These are phyloP conservation scores for Melanaphis sacchari DNA, from an alignment of 1,140 invertebrate species.

Conservation along the genomic window DNA sequence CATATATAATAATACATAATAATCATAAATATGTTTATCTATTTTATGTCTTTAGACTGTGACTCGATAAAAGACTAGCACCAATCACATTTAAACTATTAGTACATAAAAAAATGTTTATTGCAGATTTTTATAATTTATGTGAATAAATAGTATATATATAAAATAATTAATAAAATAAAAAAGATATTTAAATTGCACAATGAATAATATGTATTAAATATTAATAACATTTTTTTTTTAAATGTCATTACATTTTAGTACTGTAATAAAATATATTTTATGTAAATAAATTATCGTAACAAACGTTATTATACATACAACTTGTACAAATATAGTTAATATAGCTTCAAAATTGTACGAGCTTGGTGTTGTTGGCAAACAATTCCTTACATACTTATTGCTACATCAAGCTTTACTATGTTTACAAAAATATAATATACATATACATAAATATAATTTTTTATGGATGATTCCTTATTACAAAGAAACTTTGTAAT, in stretches of 20 bases:
- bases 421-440: conserved; percentile 49
- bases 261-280: conserved; percentile 8
- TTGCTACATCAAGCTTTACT: not conserved
- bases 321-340: not conserved
- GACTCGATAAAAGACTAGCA: conserved; percentile 54
- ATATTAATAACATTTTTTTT: not conserved
- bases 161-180: conserved; percentile 6
- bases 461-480: not conserved
- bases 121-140: not conserved
- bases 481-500: not conserved
- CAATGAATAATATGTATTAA: not conserved
- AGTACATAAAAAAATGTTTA: not conserved
- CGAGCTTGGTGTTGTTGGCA: not conserved
- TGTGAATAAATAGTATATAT: conserved; percentile 27
- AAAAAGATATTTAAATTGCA: conserved; percentile 37
- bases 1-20: not conserved
- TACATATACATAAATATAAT: conserved; percentile 10
- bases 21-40: conserved; percentile 21
- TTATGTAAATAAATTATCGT: conserved; percentile 16
- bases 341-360: conserved; percentile 30
- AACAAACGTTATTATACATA: conserved; percentile 24
- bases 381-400: conserved; percentile 3
- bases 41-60: not conserved
- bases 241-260: not conserved
- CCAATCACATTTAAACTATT: conserved; percentile 30